Percentiles rank a stretch among this genome's conserved stretches.
Evolutionary conservation across 2,888 invertebrate species (phyloP).

Genomic region (Lepidochitona cinerea): DNA sequence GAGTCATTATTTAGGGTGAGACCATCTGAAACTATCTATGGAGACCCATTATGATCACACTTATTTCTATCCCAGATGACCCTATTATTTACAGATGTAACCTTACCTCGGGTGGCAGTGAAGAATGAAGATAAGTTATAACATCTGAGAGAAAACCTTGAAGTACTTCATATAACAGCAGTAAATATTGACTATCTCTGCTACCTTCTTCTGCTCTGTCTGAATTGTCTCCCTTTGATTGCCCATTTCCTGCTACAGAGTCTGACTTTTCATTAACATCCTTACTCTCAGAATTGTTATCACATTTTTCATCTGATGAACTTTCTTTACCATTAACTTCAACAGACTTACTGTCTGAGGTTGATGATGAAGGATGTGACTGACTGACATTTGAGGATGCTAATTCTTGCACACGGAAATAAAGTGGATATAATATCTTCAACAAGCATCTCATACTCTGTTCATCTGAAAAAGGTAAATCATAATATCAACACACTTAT

Average conservation of each 20-base stretch:
- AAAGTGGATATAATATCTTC: constrained; percentile 57
- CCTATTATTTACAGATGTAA: no score
- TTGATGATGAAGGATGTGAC: no score
- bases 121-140: constrained; percentile 9
- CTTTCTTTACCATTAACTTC: neutral
- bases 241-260: constrained; percentile 9
- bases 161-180: constrained; percentile 33
- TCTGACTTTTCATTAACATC: neutral
- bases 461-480: constrained; percentile 51
- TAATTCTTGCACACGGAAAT: constrained; percentile 35
- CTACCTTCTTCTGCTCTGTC: constrained; percentile 13
- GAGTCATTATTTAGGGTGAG: no score
- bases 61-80: no score
- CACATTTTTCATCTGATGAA: neutral
- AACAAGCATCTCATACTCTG: constrained; percentile 52
- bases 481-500: no score
- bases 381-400: no score
- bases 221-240: neutral
- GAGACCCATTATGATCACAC: no score
- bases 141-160: constrained; percentile 33
- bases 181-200: neutral
- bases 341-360: neutral
- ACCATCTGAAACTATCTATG: no score
- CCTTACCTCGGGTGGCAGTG: neutral
- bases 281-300: neutral